A percentile compares a stretch with the other conserved stretches of the same genome.
Evolutionary conservation across 2,797 vertebrate species (phyloP).

Genomic region (Rhodeus uyekii): DNA sequence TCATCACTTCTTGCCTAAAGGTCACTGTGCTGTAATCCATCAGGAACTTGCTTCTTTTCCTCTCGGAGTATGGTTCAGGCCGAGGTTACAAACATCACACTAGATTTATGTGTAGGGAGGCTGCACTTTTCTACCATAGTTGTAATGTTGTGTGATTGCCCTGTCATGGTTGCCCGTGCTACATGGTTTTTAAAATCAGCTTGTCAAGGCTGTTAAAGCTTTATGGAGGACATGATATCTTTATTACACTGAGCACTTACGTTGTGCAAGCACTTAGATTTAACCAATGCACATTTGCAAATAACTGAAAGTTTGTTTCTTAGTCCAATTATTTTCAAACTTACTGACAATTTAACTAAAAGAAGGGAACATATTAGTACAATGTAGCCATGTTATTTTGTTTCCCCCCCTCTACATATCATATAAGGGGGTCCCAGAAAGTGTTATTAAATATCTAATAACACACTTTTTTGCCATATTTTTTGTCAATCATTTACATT

Average conservation of each 20-base stretch:
- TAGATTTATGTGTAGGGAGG: slow-evolving; percentile 60
- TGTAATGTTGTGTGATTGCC: slow-evolving; percentile 46
- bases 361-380: not conserved
- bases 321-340: not conserved
- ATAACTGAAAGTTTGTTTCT: not conserved
- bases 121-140: slow-evolving; percentile 27
- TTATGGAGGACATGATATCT: slow-evolving; percentile 17
- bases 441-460: not conserved
- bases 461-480: too few species aligned
- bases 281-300: not conserved
- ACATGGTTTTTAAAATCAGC: slow-evolving; percentile 27
- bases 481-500: too few species aligned
- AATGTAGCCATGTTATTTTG: not conserved
- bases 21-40: slow-evolving; percentile 92
- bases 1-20: slow-evolving; percentile 87
- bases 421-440: too few species aligned
- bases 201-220: slow-evolving; percentile 11
- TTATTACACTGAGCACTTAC: slow-evolving; percentile 3
- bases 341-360: not conserved
- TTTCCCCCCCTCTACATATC: not conserved
- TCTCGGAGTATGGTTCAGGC: slow-evolving; percentile 59
- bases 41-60: slow-evolving; percentile 73
- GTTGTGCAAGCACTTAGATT: not conserved
- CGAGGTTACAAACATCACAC: slow-evolving; percentile 64
- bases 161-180: slow-evolving; percentile 37